A percentile compares a stretch with the other conserved stretches of the same genome.
phyloP scores from a whole-genome alignment of 2,888 invertebrate genomes.

The Rhamphomyia laevipes region DNA sequence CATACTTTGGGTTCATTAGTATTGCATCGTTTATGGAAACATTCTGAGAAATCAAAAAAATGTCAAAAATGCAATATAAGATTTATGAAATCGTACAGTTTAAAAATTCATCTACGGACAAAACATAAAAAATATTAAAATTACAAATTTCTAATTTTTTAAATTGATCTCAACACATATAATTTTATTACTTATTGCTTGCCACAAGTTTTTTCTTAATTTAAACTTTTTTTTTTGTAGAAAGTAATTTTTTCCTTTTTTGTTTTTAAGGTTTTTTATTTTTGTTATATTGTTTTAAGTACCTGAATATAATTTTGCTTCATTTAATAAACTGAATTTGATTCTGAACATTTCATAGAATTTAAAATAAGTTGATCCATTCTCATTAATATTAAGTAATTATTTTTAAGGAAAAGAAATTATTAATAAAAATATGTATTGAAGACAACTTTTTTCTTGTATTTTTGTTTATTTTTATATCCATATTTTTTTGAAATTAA shows the following conservation, averaged over 20 bases:
- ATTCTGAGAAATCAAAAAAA: constrained; percentile 21
- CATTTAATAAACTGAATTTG: not conserved
- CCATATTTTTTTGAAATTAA: too few relatives aligned
- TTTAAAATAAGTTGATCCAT: too few relatives aligned
- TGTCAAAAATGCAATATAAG: constrained; percentile 25
- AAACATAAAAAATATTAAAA: constrained; percentile 17
- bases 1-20: constrained; percentile 39
- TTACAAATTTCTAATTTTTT: not conserved
- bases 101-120: constrained; percentile 27
- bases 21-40: constrained; percentile 43
- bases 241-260: too few relatives aligned
- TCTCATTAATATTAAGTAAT: too few relatives aligned
- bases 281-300: not conserved
- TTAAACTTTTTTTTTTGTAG: too few relatives aligned
- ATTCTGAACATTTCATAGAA: too few relatives aligned
- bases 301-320: not conserved
- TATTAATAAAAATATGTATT: too few relatives aligned
- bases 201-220: too few relatives aligned
- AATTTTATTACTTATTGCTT: not conserved
- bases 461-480: too few relatives aligned
- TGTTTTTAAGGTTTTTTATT: too few relatives aligned
- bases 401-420: too few relatives aligned
- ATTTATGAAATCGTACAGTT: constrained; percentile 28
- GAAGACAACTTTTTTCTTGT: too few relatives aligned
- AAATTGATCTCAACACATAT: not conserved